Percentiles rank a stretch among this genome's conserved stretches.
phyloP scores from a whole-genome alignment of 2,888 invertebrate species.

The Pimpla rufipes region DNA sequence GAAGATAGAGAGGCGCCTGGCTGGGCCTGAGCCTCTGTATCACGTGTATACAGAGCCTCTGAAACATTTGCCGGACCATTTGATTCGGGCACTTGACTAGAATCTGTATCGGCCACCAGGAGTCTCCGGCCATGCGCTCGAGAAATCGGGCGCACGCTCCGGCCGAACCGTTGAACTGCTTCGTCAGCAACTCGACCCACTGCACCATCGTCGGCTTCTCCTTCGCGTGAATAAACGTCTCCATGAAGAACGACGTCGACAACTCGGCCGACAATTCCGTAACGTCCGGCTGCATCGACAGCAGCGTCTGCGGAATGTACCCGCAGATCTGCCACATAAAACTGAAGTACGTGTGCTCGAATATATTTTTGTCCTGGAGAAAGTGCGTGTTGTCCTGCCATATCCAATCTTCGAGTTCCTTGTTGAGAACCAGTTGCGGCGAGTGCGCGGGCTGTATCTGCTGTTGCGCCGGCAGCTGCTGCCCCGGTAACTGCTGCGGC shows the following conservation, averaged over 20 bases:
- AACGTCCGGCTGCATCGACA: slow-evolving; percentile 92
- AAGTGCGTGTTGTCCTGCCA: slow-evolving; percentile 99
- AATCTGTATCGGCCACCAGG: slow-evolving; percentile 98
- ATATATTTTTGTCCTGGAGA: slow-evolving; percentile 97
- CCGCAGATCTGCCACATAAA: slow-evolving; percentile 99
- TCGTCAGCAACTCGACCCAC: slow-evolving; percentile 97
- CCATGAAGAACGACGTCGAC: slow-evolving; percentile 97
- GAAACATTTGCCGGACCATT: slow-evolving; percentile 98
- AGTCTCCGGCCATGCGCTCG: slow-evolving; percentile 96
- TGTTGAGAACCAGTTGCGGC: slow-evolving; percentile 88
- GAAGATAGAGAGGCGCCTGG: slow-evolving; percentile 89
- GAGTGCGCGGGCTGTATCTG: slow-evolving; percentile 59
- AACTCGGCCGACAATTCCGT: slow-evolving; percentile 95
- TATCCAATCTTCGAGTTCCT: slow-evolving; percentile 97
- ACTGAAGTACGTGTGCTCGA: slow-evolving; percentile 98
- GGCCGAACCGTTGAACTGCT: slow-evolving; percentile 96
- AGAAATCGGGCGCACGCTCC: slow-evolving; percentile 97
- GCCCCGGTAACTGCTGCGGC: slow-evolving; percentile 53
- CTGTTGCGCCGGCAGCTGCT: slow-evolving; percentile 23
- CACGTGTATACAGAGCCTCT: slow-evolving; percentile 97
- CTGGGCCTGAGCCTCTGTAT: slow-evolving; percentile 93
- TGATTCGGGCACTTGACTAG: slow-evolving; percentile 98
- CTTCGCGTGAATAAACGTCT: slow-evolving; percentile 98
- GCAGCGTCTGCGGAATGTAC: slow-evolving; percentile 95
- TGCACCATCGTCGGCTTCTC: slow-evolving; percentile 99